A percentile compares a stretch with the other conserved stretches of the same genome.
Evolutionary conservation across 2,797 vertebrate species (phyloP).

Genomic region (Dallia pectoralis): DNA sequence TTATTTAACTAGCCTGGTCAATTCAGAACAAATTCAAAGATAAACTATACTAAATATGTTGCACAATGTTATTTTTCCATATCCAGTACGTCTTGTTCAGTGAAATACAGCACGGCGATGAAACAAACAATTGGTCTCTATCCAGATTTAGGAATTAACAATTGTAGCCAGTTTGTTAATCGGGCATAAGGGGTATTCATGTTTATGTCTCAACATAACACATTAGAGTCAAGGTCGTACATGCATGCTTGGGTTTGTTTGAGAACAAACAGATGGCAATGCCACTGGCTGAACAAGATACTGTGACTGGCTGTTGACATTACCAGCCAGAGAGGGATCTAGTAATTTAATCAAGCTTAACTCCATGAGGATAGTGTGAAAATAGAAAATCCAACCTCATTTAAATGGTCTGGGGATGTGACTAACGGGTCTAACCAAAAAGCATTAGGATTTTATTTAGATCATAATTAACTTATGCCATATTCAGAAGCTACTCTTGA

Average conservation of each 20-base stretch:
- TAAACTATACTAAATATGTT: slow-evolving; percentile 58
- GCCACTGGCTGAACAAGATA: slow-evolving; percentile 16
- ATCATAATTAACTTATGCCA: too few relatives aligned
- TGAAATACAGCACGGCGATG: slow-evolving; percentile 23
- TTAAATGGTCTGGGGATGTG: background rate
- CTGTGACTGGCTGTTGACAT: slow-evolving; percentile 37
- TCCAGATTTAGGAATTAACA: slow-evolving; percentile 3
- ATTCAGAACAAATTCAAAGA: slow-evolving; percentile 25
- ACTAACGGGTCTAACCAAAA: slow-evolving; percentile 2
- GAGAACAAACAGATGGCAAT: slow-evolving; percentile 62
- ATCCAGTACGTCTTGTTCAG: slow-evolving; percentile 42
- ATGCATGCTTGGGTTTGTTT: slow-evolving; percentile 26
- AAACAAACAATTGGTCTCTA: slow-evolving; percentile 21
- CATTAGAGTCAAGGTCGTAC: slow-evolving; percentile 23
- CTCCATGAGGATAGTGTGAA: slow-evolving; percentile 44
- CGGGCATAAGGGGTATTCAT: background rate
- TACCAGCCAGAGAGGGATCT: slow-evolving; percentile 32
- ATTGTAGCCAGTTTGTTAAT: background rate
- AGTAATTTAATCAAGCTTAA: slow-evolving; percentile 69
- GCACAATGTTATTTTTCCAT: slow-evolving; percentile 58
- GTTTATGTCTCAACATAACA: background rate
- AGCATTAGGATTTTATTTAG: background rate
- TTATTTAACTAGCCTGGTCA: too few relatives aligned
- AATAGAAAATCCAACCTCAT: slow-evolving; percentile 23
- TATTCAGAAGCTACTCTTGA: too few relatives aligned